Evolutionary conservation across 2,888 invertebrate genomes (phyloP).

Genomic region (Hirtodrosophila alboralis): DNA sequence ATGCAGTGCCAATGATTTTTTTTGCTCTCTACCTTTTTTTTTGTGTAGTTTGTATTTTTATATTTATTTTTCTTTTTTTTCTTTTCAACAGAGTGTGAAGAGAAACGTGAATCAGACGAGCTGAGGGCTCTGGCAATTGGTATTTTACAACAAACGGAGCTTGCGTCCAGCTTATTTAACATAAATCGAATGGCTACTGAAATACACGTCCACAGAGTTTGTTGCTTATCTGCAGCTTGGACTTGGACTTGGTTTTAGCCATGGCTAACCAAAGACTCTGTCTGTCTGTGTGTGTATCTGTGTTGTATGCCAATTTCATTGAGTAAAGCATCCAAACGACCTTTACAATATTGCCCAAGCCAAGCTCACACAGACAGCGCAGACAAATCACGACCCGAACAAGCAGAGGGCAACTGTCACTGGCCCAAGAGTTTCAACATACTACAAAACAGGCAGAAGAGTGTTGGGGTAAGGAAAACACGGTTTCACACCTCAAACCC

Average conservation of each 20-base stretch:
- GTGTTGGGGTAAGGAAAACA: not conserved
- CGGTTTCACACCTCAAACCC: conserved; percentile 65
- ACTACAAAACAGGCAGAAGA: conserved; percentile 2
- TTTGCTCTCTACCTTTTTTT: conserved; percentile 2
- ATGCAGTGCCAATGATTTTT: conserved; percentile 70
- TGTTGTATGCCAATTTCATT: conserved; percentile 56
- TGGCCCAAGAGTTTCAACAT: conserved; percentile 29
- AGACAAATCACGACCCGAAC: conserved; percentile 76
- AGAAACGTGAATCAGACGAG: conserved; percentile 59
- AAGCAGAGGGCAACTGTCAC: conserved; percentile 54
- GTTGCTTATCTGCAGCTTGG: conserved; percentile 36
- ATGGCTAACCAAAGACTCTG: conserved; percentile 6
- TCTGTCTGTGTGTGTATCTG: conserved; percentile 23
- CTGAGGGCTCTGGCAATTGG: conserved; percentile 60
- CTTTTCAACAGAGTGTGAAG: not conserved
- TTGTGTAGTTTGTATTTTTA: conserved; percentile 1
- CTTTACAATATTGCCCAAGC: conserved; percentile 59
- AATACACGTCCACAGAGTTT: conserved; percentile 67
- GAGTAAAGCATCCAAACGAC: conserved; percentile 74
- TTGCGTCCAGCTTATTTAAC: conserved; percentile 79
- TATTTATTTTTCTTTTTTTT: not conserved
- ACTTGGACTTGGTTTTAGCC: too few species aligned
- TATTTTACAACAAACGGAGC: conserved; percentile 77
- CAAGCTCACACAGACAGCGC: conserved; percentile 32
- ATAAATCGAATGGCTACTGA: conserved; percentile 81